These are phyloP conservation scores for Coptodon rendalli DNA, from an alignment of 2,113 vertebrate genomes.

Conservation along the genomic window DNA sequence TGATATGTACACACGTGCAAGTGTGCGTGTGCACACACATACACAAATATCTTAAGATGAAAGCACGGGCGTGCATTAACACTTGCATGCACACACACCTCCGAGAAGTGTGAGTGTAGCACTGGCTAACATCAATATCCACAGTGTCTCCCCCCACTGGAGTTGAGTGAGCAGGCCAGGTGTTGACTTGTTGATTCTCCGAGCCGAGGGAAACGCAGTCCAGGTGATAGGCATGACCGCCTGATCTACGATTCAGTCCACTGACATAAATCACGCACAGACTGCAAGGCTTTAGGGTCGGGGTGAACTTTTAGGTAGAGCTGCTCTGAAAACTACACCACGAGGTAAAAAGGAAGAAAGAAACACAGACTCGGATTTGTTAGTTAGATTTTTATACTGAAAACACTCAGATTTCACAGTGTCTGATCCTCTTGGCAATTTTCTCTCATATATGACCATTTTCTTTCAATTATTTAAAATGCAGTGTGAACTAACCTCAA, in stretches of 20 bases:
- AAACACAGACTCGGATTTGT: not conserved
- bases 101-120: not conserved
- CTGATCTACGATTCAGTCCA: constrained; percentile 22
- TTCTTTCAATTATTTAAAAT: not conserved
- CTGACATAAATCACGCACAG: constrained; percentile 40
- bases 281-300: constrained; percentile 3
- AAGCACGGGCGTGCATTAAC: not conserved
- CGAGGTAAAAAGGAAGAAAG: not conserved
- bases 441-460: not conserved
- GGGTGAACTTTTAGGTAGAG: constrained; percentile 10
- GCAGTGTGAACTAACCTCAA: not conserved
- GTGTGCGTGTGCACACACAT: not conserved
- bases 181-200: constrained; percentile 29
- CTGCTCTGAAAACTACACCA: not conserved
- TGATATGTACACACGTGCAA: not conserved
- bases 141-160: not conserved
- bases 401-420: not conserved
- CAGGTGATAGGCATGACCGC: constrained; percentile 53
- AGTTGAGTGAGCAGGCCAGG: constrained; percentile 56
- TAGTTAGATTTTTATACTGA: not conserved
- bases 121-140: constrained; percentile 35
- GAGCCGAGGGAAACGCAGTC: constrained; percentile 25
- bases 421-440: not conserved
- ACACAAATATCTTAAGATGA: not conserved
- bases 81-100: not conserved